Percentiles rank a stretch among this genome's conserved stretches.
phyloP scores from a whole-genome alignment of 2,888 invertebrate species.

The Parascotia fuliginaria region DNA sequence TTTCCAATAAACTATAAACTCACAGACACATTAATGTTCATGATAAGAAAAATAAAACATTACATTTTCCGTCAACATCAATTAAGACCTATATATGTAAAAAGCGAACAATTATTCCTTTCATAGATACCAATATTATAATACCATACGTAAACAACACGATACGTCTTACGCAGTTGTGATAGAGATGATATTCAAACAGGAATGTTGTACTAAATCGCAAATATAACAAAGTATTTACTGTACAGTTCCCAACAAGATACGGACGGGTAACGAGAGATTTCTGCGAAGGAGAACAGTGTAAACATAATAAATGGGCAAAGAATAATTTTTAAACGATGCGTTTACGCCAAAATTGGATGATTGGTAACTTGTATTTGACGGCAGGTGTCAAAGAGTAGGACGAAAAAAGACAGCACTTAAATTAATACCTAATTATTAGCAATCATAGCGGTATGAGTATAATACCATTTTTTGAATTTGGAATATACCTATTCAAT shows the following conservation, averaged over 20 bases:
- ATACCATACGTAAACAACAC: not conserved
- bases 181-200: constrained; percentile 23
- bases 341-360: constrained; percentile 67
- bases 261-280: constrained; percentile 46
- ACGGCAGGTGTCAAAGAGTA: constrained; percentile 42
- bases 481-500: too few species aligned
- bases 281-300: constrained; percentile 58
- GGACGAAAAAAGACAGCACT: constrained; percentile 15
- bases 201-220: constrained; percentile 2
- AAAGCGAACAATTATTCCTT: constrained; percentile 43
- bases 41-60: constrained; percentile 32
- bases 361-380: constrained; percentile 61
- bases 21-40: constrained; percentile 22
- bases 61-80: constrained; percentile 44
- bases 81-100: constrained; percentile 43
- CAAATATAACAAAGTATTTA: constrained; percentile 24
- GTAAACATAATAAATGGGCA: constrained; percentile 67
- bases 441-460: too few species aligned
- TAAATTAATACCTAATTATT: not conserved
- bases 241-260: constrained; percentile 44
- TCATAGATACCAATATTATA: constrained; percentile 21
- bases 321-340: constrained; percentile 59
- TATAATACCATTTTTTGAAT: too few species aligned
- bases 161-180: constrained; percentile 2
- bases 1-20: constrained; percentile 3